Base-by-base conservation (phyloP, 2,797 vertebrate species). In the Hydrophis major region DNA sequence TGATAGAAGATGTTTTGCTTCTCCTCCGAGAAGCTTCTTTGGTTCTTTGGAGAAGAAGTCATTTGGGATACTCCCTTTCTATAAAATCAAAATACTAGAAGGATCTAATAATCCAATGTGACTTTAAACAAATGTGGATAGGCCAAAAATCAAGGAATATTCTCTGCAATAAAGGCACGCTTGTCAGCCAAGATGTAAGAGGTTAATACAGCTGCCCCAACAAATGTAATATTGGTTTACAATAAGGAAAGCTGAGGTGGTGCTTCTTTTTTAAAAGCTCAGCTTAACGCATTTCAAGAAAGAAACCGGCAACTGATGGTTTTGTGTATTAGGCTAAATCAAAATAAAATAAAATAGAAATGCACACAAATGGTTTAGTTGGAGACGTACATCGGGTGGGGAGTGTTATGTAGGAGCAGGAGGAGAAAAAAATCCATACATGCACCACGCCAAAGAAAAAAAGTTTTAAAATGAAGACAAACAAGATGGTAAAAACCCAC, bases 401-500 rank as follows among this genome's bases (percentile, higher is more conserved):
- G 47, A 5, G 47, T 37, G 47, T 83, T 47, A 47, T 20, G 3
- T 69, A 56, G n/a, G 28, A 87, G 53, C 20, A 22, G 37, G 2
- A 53, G 25, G 60, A 56, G 1, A 2, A 89, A 18, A 3, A 2
- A 89, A 18, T 91, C 28, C 83, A 91, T 28, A 60, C 27, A 27
- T 92, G 92, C 66, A 66, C 86, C 91, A 47, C n/a, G 87, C 18
- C 2, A 61, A 61, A 61, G 28, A 95, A 88, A 94, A 90, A 91
- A 89, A 18, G 14, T 32, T 69, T 88, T 13, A 90, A 91, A 94
- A 94, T 94, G 96, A 92, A 95, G 91, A 97, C 96, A 87, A 93
- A 95, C 95, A 96, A 78, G 47, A 96, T 90, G 94, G 93, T 94
- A 92, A 56, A 74, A 87, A 89, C 0, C 61, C 5, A 94, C 89